Evolutionary conservation across 2,797 vertebrate genomes (phyloP).

Genomic region (Pipistrellus kuhlii): DNA sequence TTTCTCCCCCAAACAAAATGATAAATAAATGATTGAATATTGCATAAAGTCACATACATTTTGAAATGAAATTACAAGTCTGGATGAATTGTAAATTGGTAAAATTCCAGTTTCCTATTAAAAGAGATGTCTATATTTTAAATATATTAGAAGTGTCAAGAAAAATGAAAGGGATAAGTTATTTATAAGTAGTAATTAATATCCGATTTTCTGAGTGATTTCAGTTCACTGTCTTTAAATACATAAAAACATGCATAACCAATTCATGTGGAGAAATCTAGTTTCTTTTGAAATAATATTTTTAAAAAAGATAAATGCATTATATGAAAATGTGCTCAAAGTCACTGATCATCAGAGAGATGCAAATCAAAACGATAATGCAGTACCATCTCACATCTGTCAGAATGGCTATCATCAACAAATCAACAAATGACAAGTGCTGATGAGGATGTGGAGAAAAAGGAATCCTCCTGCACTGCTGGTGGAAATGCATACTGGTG

Average conservation of each 20-base stretch:
- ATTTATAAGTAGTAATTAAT: not conserved
- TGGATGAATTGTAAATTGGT: not conserved
- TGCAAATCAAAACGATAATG: no score
- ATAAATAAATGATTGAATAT: constrained; percentile 4
- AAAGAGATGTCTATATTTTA: constrained; percentile 8
- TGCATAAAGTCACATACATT: not conserved
- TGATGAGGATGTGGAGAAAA: no score
- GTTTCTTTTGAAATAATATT: not conserved
- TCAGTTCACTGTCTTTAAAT: constrained; percentile 9
- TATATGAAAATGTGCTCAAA: not conserved
- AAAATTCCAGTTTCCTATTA: constrained; percentile 32
- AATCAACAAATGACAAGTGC: no score
- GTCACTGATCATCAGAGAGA: no score
- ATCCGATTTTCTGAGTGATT: constrained; percentile 54
- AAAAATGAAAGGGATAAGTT: constrained; percentile 26
- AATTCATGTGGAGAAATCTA: not conserved
- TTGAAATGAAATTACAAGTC: constrained; percentile 2
- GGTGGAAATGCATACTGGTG: no score
- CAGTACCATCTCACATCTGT: no score
- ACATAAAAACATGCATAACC: not conserved
- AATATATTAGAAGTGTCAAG: constrained; percentile 25
- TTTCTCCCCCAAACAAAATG: not conserved
- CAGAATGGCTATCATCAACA: no score
- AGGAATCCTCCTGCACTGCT: no score
- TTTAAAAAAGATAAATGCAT: not conserved